These are phyloP conservation scores for Galbula dea DNA, from an alignment of 2,113 vertebrate genomes.

Conservation along the genomic window DNA sequence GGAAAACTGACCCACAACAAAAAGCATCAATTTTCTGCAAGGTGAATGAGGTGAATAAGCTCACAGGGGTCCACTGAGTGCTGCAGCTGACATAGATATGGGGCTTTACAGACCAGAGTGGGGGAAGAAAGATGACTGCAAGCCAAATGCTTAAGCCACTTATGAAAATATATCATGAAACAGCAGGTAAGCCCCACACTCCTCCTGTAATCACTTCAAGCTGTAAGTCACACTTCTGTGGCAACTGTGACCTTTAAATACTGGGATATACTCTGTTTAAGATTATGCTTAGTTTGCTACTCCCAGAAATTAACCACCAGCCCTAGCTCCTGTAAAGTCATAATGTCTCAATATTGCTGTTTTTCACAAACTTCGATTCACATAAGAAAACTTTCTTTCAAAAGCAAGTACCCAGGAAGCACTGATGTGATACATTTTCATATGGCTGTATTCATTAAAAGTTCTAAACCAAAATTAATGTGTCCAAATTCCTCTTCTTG, in stretches of 20 bases:
- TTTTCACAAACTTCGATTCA: neutral
- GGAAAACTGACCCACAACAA: neutral
- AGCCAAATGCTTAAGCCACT: neutral
- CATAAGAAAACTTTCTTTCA: neutral
- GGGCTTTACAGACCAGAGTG: neutral
- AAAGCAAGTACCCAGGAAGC: conserved; percentile 7
- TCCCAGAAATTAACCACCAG: neutral
- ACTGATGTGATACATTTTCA: neutral
- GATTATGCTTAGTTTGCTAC: neutral
- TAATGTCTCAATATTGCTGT: neutral
- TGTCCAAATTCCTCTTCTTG: conserved; percentile 8
- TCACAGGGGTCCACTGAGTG: neutral
- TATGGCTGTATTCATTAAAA: neutral
- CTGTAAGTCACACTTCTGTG: neutral
- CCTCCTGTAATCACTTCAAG: neutral
- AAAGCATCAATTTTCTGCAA: neutral
- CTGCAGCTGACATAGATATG: neutral
- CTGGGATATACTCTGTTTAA: neutral
- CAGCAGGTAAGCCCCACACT: neutral
- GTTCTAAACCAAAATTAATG: conserved; percentile 34
- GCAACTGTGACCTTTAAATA: neutral
- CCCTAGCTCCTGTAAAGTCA: neutral
- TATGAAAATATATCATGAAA: neutral
- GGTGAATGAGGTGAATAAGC: neutral
- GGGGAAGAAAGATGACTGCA: neutral